Evolutionary conservation across 2,797 vertebrate species (phyloP).

Genomic region (Gallinago stenura): DNA sequence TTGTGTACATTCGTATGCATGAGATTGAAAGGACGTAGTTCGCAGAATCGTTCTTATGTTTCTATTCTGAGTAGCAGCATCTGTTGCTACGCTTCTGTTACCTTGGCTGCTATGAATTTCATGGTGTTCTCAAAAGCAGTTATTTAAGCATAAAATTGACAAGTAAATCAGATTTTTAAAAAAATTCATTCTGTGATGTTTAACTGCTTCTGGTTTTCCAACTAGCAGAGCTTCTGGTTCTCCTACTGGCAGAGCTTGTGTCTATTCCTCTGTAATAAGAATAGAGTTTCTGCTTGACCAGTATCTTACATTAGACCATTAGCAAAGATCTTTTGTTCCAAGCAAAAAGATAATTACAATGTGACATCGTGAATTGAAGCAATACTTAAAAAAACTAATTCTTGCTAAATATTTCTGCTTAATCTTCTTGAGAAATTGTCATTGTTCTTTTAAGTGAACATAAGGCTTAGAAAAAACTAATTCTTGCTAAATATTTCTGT

Average conservation of each 20-base stretch:
- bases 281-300: neutral
- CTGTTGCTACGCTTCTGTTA: constrained; percentile 63
- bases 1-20: neutral
- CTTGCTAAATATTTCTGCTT: neutral
- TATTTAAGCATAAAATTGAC: constrained; percentile 33
- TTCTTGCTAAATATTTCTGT: neutral
- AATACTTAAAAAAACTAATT: neutral
- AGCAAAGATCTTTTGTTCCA: neutral
- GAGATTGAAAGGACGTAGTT: neutral
- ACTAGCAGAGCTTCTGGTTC: neutral
- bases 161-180: neutral
- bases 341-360: neutral
- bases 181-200: neutral
- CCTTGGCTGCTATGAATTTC: constrained; percentile 47
- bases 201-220: neutral
- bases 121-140: constrained; percentile 21
- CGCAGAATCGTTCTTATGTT: neutral
- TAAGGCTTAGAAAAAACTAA: neutral
- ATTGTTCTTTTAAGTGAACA: neutral
- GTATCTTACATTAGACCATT: neutral
- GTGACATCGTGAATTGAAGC: neutral
- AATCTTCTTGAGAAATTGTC: neutral
- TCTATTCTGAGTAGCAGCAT: constrained; percentile 47
- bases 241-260: neutral
- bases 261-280: neutral